Base-by-base conservation (phyloP, 2,113 vertebrate genomes). In the Limnothrissa miodon region DNA sequence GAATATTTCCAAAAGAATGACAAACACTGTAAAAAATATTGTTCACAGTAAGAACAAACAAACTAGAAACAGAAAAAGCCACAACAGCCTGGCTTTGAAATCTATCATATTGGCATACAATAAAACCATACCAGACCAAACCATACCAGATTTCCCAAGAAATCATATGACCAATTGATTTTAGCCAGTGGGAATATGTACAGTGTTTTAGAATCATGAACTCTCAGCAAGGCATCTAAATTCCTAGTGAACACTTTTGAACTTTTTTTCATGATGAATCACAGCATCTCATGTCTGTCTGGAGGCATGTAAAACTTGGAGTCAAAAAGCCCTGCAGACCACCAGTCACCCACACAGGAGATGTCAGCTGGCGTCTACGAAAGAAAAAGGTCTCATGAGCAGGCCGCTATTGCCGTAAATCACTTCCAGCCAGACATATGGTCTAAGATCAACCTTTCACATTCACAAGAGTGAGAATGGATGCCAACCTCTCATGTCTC, bases 351-450 rank as follows among this genome's bases (percentile, higher is more conserved):
- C 53, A 70, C 4, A 10, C 36, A 0, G 23, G 62, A 62, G 23
- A 29, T 29, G 0, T 56, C 23, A 36, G 1, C 36, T 29, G 45
- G 10, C 15, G 36, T 70, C 80, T 39, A 78, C 15, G 29, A 10
- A 78, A 87, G 45, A 78, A 70, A 85, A 66, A 39, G 1, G 39
- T 25, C 42, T 81, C 51, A 23, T 11, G 51, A 53, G 4, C 62
- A 78, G 84, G 39, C 45, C 39, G 36, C 42, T 39, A 74, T 45
- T 10, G 39, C 74, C 19, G 13, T 80, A 82, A 84, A 84, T 80
- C 81, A 81, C 29, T 19, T n/a, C 42, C 29, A 33, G 7, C 11
- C 3, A 29, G 25, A 29, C 62, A 33, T 36, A 5, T 13, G 1
- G 59, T 10, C 59, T 36, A 9, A 33, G 10, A 29, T 17, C 13